Evolutionary conservation across 2,113 vertebrate species (phyloP).

Genomic region (Sarotherodon lohbergeri): DNA sequence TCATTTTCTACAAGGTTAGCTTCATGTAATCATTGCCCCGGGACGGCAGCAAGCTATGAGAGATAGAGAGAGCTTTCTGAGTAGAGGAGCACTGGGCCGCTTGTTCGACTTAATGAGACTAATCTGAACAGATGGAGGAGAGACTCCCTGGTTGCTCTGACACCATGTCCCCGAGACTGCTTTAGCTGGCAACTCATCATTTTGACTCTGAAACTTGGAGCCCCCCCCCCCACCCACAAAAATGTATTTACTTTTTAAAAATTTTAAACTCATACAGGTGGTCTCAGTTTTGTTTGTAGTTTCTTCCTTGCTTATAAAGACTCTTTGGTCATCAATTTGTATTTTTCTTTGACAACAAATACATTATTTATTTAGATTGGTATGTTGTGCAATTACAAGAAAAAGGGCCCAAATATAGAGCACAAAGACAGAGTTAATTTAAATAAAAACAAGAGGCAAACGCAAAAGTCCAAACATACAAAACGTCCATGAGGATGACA

Average conservation of each 20-base stretch:
- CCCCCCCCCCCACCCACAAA: neutral
- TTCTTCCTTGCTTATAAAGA: neutral
- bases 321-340: neutral
- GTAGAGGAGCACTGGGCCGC: slow-evolving; percentile 33
- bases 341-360: neutral
- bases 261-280: neutral
- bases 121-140: slow-evolving; percentile 60
- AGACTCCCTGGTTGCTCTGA: slow-evolving; percentile 27
- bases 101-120: slow-evolving; percentile 62
- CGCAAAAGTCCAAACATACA: neutral
- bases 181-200: slow-evolving; percentile 21
- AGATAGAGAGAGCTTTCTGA: neutral
- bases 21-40: slow-evolving; percentile 54
- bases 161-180: slow-evolving; percentile 5
- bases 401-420: neutral
- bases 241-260: neutral
- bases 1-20: slow-evolving; percentile 69
- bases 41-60: slow-evolving; percentile 22
- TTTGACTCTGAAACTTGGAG: neutral
- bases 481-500: neutral
- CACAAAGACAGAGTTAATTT: neutral
- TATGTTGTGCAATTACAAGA: neutral
- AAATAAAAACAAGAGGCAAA: neutral
- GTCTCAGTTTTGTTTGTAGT: neutral
- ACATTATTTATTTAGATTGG: neutral